These are phyloP conservation scores for Podotricha telesiphe DNA, from an alignment of 2,888 invertebrate genomes.

Conservation along the genomic window DNA sequence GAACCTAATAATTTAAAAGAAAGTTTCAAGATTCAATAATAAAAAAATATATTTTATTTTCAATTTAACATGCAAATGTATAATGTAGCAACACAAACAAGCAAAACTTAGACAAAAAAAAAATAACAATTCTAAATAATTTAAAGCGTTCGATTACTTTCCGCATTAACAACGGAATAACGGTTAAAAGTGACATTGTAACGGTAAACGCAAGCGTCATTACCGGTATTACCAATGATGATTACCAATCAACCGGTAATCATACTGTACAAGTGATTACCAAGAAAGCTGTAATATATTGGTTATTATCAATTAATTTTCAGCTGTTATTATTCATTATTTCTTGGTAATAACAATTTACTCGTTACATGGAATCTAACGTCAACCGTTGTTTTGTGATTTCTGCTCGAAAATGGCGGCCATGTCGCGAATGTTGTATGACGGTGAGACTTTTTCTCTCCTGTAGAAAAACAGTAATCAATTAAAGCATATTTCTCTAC, in stretches of 20 bases:
- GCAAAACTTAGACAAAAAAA: conserved; percentile 10
- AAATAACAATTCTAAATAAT: conserved; percentile 39
- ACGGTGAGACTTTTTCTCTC: conserved; percentile 87
- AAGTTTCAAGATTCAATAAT: background rate
- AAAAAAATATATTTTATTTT: background rate
- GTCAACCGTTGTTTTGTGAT: conserved; percentile 73
- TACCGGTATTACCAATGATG: background rate
- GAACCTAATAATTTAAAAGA: too few species aligned
- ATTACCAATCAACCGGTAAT: background rate
- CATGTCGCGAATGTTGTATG: conserved; percentile 91
- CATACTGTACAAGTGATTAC: background rate
- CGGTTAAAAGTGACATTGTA: conserved; percentile 25
- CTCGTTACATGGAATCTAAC: conserved; percentile 35
- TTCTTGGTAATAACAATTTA: conserved; percentile 17
- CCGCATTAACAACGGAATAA: conserved; percentile 32
- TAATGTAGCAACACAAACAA: conserved; percentile 15
- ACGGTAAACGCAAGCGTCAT: conserved; percentile 3
- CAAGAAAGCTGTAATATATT: background rate
- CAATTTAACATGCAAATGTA: background rate
- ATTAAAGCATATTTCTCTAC: background rate
- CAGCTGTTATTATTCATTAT: background rate
- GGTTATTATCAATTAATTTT: conserved; percentile 6
- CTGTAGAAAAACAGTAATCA: conserved; percentile 65
- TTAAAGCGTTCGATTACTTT: conserved; percentile 35
- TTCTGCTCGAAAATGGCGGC: conserved; percentile 92